Percentiles rank a stretch among this genome's conserved stretches.
These are phyloP conservation scores for Dyspetes luteomarginatus DNA, from an alignment of 2,888 invertebrate species.

Conservation along the genomic window DNA sequence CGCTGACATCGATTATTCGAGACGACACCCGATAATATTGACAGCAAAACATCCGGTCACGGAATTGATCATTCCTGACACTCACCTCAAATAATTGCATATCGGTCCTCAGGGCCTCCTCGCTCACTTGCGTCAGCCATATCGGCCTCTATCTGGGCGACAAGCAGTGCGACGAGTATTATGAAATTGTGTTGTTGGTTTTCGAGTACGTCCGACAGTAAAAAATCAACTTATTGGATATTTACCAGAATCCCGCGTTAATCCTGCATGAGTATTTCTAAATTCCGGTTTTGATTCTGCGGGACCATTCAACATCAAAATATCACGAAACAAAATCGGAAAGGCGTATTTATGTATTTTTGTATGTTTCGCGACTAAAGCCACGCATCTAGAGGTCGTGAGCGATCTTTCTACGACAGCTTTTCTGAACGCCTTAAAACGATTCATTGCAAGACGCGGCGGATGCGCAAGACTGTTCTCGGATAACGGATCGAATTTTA, in stretches of 20 bases:
- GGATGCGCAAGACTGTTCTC: conserved; percentile 2
- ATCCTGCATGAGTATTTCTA: conserved; percentile 11
- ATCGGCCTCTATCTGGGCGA: conserved; percentile 26
- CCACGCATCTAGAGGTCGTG: conserved; percentile 7
- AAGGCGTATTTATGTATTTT: too few relatives aligned
- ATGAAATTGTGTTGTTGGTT: conserved; percentile 38
- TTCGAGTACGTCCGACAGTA: conserved; percentile 32
- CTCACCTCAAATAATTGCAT: conserved; percentile 45
- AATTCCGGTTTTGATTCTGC: conserved; percentile 49
- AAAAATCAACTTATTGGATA: conserved; percentile 45
- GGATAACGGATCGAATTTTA: conserved; percentile 27
- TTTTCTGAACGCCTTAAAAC: conserved; percentile 6
- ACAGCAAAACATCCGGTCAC: conserved; percentile 46
- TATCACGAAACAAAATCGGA: conserved; percentile 34
- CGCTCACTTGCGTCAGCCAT: conserved; percentile 13
- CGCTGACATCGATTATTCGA: conserved; percentile 20
- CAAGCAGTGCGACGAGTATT: conserved; percentile 18
- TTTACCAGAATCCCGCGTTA: conserved; percentile 34
- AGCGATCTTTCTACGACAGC: conserved; percentile 2
- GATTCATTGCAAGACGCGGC: conserved; percentile 20
- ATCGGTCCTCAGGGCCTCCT: conserved; percentile 38
- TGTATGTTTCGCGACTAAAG: conserved; percentile 22
- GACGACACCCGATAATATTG: conserved; percentile 47
- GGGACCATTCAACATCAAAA: conserved; percentile 31
- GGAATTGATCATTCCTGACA: conserved; percentile 34